Evolutionary conservation across 2,888 invertebrate genomes (phyloP), one percentile per base, ranked within the genome.

Genomic region (Acleris sparsana): DNA sequence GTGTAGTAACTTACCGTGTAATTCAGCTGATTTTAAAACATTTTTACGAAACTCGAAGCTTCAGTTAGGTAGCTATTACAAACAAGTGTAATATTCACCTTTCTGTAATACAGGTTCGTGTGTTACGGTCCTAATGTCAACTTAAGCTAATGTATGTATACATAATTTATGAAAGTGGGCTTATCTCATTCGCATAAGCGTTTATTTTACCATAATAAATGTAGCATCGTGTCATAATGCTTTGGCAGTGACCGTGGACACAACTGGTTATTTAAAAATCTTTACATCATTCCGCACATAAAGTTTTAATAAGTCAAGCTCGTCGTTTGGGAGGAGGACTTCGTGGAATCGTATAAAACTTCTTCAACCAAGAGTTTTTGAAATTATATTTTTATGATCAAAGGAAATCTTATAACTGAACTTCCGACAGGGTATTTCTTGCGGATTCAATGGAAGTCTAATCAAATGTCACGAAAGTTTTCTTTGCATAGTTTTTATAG

Each of bases 141-240:
- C 46, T 61, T 61, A 65, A 43, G 56, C 52, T 65, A 61, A 65
- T 65, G 56, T 65, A 56, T 60, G 65, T 33, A 61, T 64, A 49
- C 48, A 65, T 65, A 61, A 65, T 65, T 61, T 61, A 61, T 62
- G 52, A 18, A 46, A 56, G 56, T 33, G 53, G 29, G 61, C 61
- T 62, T 62, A 66, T 66, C 61, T 66, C 57, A 62, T 66, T 56
- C 48, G 46, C 56, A 51, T 66, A 66, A 66, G 44, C 52, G 57
- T 60, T 65, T 60, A 66, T 57, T 62, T 66, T 66, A 57, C 51
- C 66, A 66, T 66, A 65, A 44, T 61, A 66, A 66, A 66, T 57
- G 66, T 61, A 52, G 61, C 60, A 55, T 59, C 59, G 51, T 46
- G 55, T 65, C 65, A 65, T 66, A 62, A 57, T 20, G 63, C 58